Percentiles rank a stretch among this genome's conserved stretches.
These are phyloP conservation scores for Empis stercorea DNA, from an alignment of 2,888 invertebrate species.

Conservation along the genomic window DNA sequence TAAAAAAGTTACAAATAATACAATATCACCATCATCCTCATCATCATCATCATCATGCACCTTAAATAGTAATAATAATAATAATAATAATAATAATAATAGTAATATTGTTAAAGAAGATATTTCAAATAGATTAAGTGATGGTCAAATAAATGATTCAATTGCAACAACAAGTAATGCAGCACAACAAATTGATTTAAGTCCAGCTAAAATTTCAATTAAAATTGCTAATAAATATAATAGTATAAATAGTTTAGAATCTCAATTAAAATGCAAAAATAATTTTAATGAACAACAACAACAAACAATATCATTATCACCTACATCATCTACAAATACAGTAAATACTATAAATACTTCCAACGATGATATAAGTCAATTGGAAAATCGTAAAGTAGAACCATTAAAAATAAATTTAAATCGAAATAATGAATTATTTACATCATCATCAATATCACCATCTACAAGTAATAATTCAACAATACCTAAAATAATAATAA, in stretches of 20 bases:
- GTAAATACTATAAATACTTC: constrained; percentile 10
- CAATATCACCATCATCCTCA: neutral
- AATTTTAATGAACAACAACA: constrained; percentile 2
- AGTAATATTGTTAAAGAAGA: constrained; percentile 7
- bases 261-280: neutral
- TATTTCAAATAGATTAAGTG: neutral
- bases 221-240: constrained; percentile 1
- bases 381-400: constrained; percentile 28
- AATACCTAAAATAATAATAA: constrained; percentile 28
- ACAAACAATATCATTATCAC: constrained; percentile 3
- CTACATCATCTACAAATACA: neutral
- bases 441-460: neutral
- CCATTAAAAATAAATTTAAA: constrained; percentile 35
- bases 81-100: constrained; percentile 9
- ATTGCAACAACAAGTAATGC: neutral
- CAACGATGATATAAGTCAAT: neutral
- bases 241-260: neutral
- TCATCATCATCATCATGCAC: neutral
- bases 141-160: neutral
- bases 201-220: neutral
- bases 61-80: constrained; percentile 3
- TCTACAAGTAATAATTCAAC: constrained; percentile 2
- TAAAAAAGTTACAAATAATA: constrained; percentile 11
- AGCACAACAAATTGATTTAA: neutral
- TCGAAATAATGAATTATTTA: constrained; percentile 15